Percentiles rank a stretch among this genome's conserved stretches.
Evolutionary conservation across 1,140 invertebrate genomes (phyloP).

Genomic region (Pentalonia nigronervosa): DNA sequence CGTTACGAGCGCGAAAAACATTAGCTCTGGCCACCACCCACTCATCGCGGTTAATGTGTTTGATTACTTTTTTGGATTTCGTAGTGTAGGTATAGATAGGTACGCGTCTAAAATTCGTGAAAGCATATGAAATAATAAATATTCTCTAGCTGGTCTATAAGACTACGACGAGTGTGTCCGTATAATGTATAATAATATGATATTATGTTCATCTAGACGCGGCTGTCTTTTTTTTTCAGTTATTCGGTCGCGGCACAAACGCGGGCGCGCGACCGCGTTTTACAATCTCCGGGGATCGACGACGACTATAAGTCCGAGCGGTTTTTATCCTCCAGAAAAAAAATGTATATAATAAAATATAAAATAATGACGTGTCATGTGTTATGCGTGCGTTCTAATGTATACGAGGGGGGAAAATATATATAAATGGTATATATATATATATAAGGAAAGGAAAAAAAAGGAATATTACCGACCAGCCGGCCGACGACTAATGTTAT

Average conservation of each 20-base stretch:
- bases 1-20: neutral
- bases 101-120: neutral
- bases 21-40: neutral
- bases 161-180: neutral
- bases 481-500: constrained; percentile 57
- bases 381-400: constrained; percentile 30
- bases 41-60: too few species aligned
- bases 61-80: neutral
- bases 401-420: constrained; percentile 32
- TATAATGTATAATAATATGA: neutral
- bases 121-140: neutral
- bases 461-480: constrained; percentile 50
- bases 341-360: constrained; percentile 42
- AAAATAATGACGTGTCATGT: constrained; percentile 58
- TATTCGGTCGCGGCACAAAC: neutral
- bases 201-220: neutral
- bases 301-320: constrained; percentile 38
- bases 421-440: neutral
- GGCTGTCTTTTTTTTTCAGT: constrained; percentile 9
- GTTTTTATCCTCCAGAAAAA: constrained; percentile 38
- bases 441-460: constrained; percentile 19
- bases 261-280: constrained; percentile 3
- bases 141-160: neutral
- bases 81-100: too few species aligned
- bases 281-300: constrained; percentile 24